Evolutionary conservation across 2,888 invertebrate species (phyloP).

Genomic region (Tenthredo amoena): DNA sequence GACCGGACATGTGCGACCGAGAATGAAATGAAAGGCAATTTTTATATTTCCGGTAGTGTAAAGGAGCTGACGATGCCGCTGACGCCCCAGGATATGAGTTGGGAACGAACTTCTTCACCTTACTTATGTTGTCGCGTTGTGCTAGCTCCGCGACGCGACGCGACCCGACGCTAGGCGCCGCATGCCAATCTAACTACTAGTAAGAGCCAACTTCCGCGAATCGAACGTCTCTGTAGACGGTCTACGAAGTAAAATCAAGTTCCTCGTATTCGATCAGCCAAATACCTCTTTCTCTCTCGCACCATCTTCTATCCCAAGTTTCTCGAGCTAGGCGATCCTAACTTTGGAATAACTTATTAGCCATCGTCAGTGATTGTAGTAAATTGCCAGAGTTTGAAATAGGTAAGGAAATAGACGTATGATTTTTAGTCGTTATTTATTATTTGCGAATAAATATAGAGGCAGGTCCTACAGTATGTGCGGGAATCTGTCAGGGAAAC

Average conservation of each 20-base stretch:
- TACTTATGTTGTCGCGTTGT: constrained; percentile 68
- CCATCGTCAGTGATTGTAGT: constrained; percentile 23
- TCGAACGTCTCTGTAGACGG: constrained; percentile 62
- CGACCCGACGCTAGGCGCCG: constrained; percentile 52
- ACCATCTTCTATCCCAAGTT: neutral
- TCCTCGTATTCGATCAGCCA: constrained; percentile 69
- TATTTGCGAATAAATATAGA: neutral
- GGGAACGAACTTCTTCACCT: constrained; percentile 71
- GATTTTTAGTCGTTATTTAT: neutral
- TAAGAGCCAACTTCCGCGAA: constrained; percentile 72
- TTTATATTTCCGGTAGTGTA: constrained; percentile 65
- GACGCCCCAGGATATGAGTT: constrained; percentile 72
- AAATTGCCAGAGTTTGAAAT: neutral
- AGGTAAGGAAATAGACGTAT: neutral
- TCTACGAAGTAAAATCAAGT: constrained; percentile 69
- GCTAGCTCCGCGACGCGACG: neutral
- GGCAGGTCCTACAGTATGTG: neutral
- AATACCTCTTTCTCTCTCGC: constrained; percentile 48
- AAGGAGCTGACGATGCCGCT: constrained; percentile 62
- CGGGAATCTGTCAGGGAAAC: neutral
- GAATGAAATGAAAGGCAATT: constrained; percentile 58
- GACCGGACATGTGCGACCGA: neutral
- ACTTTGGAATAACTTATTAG: constrained; percentile 8
- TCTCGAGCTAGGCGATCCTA: neutral
- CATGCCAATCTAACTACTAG: constrained; percentile 71